Evolutionary conservation across 2,113 vertebrate genomes (phyloP).

Genomic region (Stigmatopora argus): DNA sequence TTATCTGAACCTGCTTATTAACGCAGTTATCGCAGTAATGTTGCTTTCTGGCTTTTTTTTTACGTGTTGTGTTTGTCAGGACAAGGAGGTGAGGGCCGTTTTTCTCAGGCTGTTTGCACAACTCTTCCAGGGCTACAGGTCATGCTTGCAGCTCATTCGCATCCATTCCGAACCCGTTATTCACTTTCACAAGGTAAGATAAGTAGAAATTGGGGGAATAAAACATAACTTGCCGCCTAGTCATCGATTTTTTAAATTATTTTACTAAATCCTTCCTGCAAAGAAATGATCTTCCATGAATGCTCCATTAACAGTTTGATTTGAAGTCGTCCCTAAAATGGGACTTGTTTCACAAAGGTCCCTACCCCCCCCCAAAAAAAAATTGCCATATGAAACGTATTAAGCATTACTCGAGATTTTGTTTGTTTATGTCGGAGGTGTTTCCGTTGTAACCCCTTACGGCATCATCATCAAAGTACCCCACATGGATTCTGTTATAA

Average conservation of each 20-base stretch:
- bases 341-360: conserved; percentile 33
- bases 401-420: conserved; percentile 52
- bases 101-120: conserved; percentile 97
- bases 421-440: conserved; percentile 65
- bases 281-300: conserved; percentile 42
- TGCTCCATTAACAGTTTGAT: conserved; percentile 31
- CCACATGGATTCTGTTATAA: conserved; percentile 73
- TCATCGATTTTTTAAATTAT: conserved; percentile 22
- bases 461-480: conserved; percentile 62
- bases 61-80: conserved; percentile 65
- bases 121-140: conserved; percentile 97
- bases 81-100: conserved; percentile 93
- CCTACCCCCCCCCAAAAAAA: conserved; percentile 34
- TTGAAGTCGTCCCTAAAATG: conserved; percentile 6
- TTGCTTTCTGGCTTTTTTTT: conserved; percentile 35
- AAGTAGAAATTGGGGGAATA: conserved; percentile 10
- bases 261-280: conserved; percentile 20
- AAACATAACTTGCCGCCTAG: conserved; percentile 8
- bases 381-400: conserved; percentile 64
- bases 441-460: conserved; percentile 63
- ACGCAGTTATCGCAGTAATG: conserved; percentile 26
- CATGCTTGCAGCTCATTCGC: conserved; percentile 95
- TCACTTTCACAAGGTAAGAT: conserved; percentile 99
- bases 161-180: conserved; percentile 96
- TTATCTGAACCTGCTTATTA: conserved; percentile 20